Evolutionary conservation across 2,113 vertebrate genomes (phyloP).

Genomic region (Hyperoodon ampullatus): DNA sequence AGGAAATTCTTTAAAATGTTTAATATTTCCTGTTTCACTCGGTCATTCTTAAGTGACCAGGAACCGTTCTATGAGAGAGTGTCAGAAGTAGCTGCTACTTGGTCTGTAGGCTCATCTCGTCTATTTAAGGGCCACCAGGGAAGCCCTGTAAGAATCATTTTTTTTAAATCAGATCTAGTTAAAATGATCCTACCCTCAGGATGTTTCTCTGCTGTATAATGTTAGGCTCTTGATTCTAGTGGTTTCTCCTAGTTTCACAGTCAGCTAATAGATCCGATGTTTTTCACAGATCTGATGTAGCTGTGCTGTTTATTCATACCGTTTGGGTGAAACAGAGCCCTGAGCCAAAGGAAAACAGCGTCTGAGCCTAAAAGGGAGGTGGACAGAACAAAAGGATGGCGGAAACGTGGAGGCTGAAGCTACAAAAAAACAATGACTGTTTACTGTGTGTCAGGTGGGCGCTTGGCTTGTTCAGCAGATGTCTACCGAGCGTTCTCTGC

Average conservation of each 20-base stretch:
- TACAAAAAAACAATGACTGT: neutral
- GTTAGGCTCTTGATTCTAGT: neutral
- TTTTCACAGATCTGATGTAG: neutral
- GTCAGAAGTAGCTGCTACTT: neutral
- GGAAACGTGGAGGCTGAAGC: neutral
- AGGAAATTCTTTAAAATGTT: neutral
- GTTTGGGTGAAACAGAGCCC: constrained; percentile 1
- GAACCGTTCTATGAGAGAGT: neutral
- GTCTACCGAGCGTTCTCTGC: neutral
- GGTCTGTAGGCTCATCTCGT: neutral
- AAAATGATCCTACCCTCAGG: neutral
- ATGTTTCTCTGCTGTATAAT: neutral
- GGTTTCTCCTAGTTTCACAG: neutral
- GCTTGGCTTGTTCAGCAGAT: neutral
- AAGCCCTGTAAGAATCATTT: neutral
- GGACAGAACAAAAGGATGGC: neutral
- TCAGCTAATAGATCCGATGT: neutral
- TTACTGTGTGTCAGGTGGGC: neutral
- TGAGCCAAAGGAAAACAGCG: neutral
- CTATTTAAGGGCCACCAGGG: neutral
- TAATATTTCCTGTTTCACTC: neutral
- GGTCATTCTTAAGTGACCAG: neutral
- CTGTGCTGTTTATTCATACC: neutral
- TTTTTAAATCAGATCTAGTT: neutral
- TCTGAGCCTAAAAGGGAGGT: neutral